Evolutionary conservation across 2,888 invertebrate species (phyloP), one percentile per base, ranked within the genome.

Genomic region (Ametastegia equiseti): DNA sequence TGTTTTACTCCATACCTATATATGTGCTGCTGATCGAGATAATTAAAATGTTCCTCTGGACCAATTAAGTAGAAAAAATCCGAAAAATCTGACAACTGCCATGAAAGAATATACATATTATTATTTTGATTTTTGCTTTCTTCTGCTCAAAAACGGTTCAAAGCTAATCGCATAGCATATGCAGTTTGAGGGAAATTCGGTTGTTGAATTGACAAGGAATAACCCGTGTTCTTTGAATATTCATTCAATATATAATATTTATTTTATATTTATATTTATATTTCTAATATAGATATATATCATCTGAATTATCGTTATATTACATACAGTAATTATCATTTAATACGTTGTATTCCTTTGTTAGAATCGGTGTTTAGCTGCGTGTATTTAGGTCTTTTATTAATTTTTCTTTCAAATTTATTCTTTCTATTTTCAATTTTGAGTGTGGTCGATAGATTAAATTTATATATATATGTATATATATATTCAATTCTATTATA

Each of bases 371-470:
- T 71, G 5, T 45, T 47, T 30, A 47, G 7, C 7, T 71, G n/a
- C 23, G 39, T n/a, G 65, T 71, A 47, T 71, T 47, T 27, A 7
- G n/a, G 30, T 71, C 30, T 47, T 71, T 6, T 42, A 19, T 23
- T 65, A 23, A 19, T 19, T 36, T 33, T 36, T 7, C 19, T 9
- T 67, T 36, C 11, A 11, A 4, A 39, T 19, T 19, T 19, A 19
- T 23, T 65, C 23, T 39, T 19, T 36, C n/a, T 36, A 6, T 39
- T 9, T 67, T 36, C 11, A 11, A 4, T 67, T 19, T 19, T 19
- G 42, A 39, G 67, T 39, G 69, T 71, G 71, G 71, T 71, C 71
- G 42, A 71, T 71, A 45, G 39, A 60, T 60, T 67, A 67, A 36
- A 67, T 67, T 67, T 23, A 54, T 54, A n/a, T n/a, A n/a, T n/a